Percentiles rank a stretch among this genome's conserved stretches.
Conservation (phyloP, 2,888 invertebrate species). For the Macrophya annulata region DNA sequence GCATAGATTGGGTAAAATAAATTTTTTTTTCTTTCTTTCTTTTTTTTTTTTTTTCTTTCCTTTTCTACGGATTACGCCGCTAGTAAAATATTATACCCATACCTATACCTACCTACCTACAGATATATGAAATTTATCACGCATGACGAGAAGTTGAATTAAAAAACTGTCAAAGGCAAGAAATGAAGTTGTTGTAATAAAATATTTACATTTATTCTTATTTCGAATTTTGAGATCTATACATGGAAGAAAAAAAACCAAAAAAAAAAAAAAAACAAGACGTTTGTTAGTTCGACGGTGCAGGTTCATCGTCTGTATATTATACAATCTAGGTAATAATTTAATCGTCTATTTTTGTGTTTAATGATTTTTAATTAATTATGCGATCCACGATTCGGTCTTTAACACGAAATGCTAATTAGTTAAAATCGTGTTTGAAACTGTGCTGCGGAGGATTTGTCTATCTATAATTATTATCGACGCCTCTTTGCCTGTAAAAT, state of each 20-base stretch:
- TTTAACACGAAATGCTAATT: slow-evolving; percentile 49
- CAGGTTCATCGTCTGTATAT: slow-evolving; percentile 3
- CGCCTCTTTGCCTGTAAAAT: not conserved
- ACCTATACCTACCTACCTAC: too few species aligned
- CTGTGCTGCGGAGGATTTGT: slow-evolving; percentile 6
- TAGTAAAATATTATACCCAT: not conserved
- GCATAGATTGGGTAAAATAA: slow-evolving; percentile 4
- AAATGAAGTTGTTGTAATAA: not conserved
- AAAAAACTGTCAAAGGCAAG: slow-evolving; percentile 1
- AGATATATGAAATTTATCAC: not conserved
- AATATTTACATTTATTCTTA: not conserved
- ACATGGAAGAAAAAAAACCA: not conserved
- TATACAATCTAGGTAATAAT: slow-evolving; percentile 4
- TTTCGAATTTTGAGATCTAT: not conserved
- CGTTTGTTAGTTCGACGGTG: not conserved
- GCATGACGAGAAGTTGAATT: not conserved
- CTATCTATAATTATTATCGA: not conserved
- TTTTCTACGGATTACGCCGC: not conserved
- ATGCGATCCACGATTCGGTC: slow-evolving; percentile 38
- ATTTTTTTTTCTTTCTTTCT: too few species aligned
- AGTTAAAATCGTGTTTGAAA: not conserved
- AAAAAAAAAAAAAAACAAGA: not conserved
- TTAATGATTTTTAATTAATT: slow-evolving; percentile 17
- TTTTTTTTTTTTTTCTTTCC: not conserved
- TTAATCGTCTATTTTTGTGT: not conserved